Conservation (phyloP, 2,888 invertebrate genomes). For the Phyllotreta striolata region DNA sequence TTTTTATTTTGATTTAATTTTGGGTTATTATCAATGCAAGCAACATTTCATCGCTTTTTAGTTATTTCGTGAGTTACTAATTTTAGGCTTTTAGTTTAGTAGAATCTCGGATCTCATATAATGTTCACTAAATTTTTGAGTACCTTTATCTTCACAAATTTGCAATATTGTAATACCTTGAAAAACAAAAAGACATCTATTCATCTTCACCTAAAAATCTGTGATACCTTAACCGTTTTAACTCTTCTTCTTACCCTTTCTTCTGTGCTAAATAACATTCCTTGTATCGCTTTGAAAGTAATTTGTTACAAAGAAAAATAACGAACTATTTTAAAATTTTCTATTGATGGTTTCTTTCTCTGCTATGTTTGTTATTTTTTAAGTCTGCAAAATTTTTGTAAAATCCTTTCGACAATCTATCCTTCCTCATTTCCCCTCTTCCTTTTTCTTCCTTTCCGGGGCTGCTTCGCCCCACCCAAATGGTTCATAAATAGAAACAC, state of each 20-base stretch:
- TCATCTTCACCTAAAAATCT: constrained; percentile 54
- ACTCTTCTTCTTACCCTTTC: constrained; percentile 21
- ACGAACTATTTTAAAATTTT: constrained; percentile 5
- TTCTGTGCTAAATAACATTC: constrained; percentile 17
- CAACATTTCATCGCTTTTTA: background rate
- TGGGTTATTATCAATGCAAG: constrained; percentile 28
- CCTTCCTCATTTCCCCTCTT: constrained; percentile 18
- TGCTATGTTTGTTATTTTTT: constrained; percentile 19
- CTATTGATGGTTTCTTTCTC: background rate
- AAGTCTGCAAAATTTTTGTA: constrained; percentile 3
- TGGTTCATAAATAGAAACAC: constrained; percentile 28
- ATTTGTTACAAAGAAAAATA: background rate
- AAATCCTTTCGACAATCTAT: constrained; percentile 9
- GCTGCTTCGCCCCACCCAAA: constrained; percentile 34
- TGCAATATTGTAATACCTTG: constrained; percentile 37
- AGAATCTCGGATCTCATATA: constrained; percentile 54
- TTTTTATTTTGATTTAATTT: constrained; percentile 10
- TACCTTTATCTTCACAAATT: constrained; percentile 43
- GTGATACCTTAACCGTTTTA: constrained; percentile 49
- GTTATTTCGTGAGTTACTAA: constrained; percentile 34
- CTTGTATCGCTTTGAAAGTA: too few relatives aligned
- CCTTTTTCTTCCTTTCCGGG: constrained; percentile 34
- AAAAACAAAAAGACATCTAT: constrained; percentile 33
- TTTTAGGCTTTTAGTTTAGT: constrained; percentile 44
- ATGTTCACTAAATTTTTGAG: constrained; percentile 49